Percentiles rank a stretch among this genome's conserved stretches.
Conservation (phyloP, 2,113 vertebrate genomes). For the Gopherus evgoodei region DNA sequence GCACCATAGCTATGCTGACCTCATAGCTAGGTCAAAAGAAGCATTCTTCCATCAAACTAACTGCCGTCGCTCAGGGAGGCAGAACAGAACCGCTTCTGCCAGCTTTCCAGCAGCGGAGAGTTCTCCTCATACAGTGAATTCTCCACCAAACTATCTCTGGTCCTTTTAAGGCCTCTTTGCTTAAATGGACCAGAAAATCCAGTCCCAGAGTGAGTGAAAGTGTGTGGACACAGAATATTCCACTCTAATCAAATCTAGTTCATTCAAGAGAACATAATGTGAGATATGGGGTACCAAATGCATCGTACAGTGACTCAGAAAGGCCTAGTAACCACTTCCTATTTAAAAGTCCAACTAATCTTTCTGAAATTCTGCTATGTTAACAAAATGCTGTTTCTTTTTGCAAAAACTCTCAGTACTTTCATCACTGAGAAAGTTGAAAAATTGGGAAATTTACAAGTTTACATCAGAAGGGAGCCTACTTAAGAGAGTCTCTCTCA, state of each 20-base stretch:
- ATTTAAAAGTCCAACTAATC: background rate
- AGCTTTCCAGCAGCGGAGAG: background rate
- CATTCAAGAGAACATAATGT: no score
- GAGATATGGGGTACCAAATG: slow-evolving; percentile 20
- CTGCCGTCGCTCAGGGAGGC: background rate
- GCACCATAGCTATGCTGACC: fast-evolving
- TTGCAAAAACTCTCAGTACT: background rate
- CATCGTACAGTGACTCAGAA: background rate
- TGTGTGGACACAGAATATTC: background rate
- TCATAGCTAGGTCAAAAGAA: background rate
- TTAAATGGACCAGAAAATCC: slow-evolving; percentile 1
- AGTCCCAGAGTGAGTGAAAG: background rate
- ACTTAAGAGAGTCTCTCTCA: background rate
- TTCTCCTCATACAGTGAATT: background rate
- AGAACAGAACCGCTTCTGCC: background rate
- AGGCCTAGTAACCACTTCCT: background rate
- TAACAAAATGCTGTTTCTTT: background rate
- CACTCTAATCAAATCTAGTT: slow-evolving; percentile 11
- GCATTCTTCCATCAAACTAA: background rate
- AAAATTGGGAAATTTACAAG: background rate
- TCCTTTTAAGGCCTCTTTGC: background rate
- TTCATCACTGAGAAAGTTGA: background rate
- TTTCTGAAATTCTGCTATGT: background rate
- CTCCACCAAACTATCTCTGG: background rate
- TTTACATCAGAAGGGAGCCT: background rate